phyloP scores from a whole-genome alignment of 2,797 vertebrate species.

The Agapornis canus region DNA sequence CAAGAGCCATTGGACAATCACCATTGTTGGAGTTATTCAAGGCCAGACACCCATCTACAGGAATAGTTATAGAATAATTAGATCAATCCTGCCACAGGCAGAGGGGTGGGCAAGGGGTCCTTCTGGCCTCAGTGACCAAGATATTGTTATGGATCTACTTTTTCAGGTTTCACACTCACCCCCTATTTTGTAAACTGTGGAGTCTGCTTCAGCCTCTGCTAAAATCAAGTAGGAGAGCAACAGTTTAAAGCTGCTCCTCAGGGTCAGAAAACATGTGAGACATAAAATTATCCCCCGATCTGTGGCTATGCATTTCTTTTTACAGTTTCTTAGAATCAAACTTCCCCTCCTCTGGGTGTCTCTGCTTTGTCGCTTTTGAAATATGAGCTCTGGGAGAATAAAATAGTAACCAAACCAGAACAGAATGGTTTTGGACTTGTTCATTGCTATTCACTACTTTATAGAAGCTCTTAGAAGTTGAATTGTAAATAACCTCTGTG shows the following conservation, averaged over 20 bases:
- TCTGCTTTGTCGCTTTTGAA: slow-evolving; percentile 50
- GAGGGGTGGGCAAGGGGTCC: slow-evolving; percentile 49
- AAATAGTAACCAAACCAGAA: slow-evolving; percentile 19
- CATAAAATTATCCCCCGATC: slow-evolving; percentile 35
- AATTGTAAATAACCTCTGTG: background rate
- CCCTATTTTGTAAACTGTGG: background rate
- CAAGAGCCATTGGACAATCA: slow-evolving; percentile 56
- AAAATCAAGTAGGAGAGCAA: background rate
- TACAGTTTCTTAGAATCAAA: slow-evolving; percentile 24
- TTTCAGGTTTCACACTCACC: background rate
- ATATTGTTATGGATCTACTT: slow-evolving; percentile 17
- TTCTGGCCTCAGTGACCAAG: slow-evolving; percentile 25
- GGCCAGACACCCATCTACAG: slow-evolving; percentile 63
- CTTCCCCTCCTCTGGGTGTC: slow-evolving; percentile 23
- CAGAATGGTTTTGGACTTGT: slow-evolving; percentile 30
- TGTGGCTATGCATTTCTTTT: slow-evolving; percentile 31
- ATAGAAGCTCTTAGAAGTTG: slow-evolving; percentile 22
- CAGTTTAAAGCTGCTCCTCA: background rate
- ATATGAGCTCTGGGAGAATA: slow-evolving; percentile 29
- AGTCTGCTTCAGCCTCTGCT: background rate
- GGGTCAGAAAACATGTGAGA: background rate
- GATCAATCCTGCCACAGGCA: slow-evolving; percentile 66
- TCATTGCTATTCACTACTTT: slow-evolving; percentile 31
- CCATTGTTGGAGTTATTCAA: slow-evolving; percentile 44
- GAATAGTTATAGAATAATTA: slow-evolving; percentile 75